Percentiles rank a stretch among this genome's conserved stretches.
Conservation (phyloP, 2,797 vertebrate genomes). For the Hozukius guyotensis region DNA sequence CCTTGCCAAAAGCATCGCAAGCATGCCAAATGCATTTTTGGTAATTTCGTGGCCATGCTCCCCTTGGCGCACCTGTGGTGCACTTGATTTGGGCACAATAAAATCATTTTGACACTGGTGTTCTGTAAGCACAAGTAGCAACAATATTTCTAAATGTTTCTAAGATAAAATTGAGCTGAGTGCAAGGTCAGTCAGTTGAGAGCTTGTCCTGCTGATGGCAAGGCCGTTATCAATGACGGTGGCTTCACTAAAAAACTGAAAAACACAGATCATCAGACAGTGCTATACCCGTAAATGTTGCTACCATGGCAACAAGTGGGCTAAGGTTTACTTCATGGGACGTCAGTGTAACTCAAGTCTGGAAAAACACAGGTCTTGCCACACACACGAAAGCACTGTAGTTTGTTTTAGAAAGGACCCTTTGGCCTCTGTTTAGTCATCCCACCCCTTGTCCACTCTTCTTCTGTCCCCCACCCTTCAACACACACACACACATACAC, state of each 20-base stretch:
- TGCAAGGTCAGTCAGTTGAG: neutral
- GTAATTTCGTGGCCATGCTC: neutral
- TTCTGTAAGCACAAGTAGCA: neutral
- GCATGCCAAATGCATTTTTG: neutral
- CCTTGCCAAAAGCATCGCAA: no score
- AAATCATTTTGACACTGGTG: neutral
- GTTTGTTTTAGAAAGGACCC: slow-evolving; percentile 61
- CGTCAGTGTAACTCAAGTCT: slow-evolving; percentile 41
- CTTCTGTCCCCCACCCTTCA: slow-evolving; percentile 17
- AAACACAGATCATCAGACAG: neutral
- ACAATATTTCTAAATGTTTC: neutral
- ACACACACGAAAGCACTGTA: slow-evolving; percentile 42
- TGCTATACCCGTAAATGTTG: neutral
- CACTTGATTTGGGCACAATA: neutral
- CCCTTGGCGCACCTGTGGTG: no score
- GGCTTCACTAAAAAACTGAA: neutral
- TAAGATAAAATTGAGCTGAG: neutral
- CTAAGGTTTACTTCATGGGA: slow-evolving; percentile 52
- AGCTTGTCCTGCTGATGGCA: neutral
- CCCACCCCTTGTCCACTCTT: slow-evolving; percentile 45
- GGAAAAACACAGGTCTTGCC: slow-evolving; percentile 31
- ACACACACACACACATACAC: slow-evolving; percentile 49
- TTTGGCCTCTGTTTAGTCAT: slow-evolving; percentile 55
- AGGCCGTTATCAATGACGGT: neutral
- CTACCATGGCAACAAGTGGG: slow-evolving; percentile 42